phyloP scores from a whole-genome alignment of 2,113 vertebrate species.

The Rhinopomastus cyanomelas region DNA sequence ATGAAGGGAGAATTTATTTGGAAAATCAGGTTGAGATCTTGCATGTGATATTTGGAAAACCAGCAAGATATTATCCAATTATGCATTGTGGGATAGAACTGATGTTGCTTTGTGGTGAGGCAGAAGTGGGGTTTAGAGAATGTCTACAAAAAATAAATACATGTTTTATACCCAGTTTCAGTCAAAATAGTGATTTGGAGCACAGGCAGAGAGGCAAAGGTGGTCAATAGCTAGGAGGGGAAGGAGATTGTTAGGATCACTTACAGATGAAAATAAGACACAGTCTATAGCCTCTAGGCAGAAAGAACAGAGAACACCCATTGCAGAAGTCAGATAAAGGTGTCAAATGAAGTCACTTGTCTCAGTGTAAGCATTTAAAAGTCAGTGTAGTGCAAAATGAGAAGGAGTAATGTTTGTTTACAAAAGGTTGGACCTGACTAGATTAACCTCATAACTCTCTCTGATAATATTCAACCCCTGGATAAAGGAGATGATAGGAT shows the following conservation, averaged over 20 bases:
- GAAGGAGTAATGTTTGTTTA: neutral
- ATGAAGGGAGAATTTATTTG: neutral
- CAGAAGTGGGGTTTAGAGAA: neutral
- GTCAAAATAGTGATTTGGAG: neutral
- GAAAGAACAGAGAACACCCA: neutral
- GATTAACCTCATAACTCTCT: neutral
- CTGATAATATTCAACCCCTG: neutral
- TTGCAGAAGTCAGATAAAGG: neutral
- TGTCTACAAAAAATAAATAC: neutral
- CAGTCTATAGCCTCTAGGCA: neutral
- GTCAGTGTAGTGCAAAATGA: neutral
- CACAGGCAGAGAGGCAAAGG: neutral
- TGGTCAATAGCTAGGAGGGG: neutral
- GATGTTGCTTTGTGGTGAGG: neutral
- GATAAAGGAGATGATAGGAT: neutral
- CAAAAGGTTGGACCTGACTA: neutral
- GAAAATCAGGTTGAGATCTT: neutral
- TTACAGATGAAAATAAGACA: neutral
- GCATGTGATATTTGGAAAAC: neutral
- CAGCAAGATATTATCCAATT: neutral
- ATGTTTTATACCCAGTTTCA: neutral
- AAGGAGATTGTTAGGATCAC: neutral
- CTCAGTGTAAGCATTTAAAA: neutral
- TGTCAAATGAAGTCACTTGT: neutral
- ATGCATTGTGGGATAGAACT: neutral